Percentiles rank a stretch among this genome's conserved stretches.
These are phyloP conservation scores for Brachionus sp. DNA, from an alignment of 1,140 invertebrate species.

Conservation along the genomic window DNA sequence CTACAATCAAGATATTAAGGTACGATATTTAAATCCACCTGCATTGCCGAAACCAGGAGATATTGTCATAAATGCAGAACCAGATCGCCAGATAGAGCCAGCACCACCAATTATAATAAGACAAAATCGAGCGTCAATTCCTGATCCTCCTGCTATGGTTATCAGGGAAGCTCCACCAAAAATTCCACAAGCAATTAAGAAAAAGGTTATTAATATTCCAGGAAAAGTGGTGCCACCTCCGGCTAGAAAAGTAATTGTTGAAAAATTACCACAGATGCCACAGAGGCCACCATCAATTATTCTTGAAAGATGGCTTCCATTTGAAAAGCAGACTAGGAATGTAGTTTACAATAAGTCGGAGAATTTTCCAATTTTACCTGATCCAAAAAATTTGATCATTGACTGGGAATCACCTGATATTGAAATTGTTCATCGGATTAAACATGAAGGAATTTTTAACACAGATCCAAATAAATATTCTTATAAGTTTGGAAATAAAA, in stretches of 20 bases:
- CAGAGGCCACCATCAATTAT: slow-evolving; percentile 8
- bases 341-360: neutral
- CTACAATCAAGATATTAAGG: slow-evolving; percentile 21
- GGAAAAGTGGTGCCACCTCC: neutral
- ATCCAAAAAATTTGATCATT: slow-evolving; percentile 27
- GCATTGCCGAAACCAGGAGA: slow-evolving; percentile 5
- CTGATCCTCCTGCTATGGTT: neutral
- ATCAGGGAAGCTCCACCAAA: slow-evolving; percentile 25
- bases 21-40: slow-evolving; percentile 23
- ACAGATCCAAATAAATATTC: slow-evolving; percentile 20
- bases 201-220: neutral
- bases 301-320: slow-evolving; percentile 42
- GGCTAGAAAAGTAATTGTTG: slow-evolving; percentile 37
- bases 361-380: neutral
- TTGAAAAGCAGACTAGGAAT: slow-evolving; percentile 13
- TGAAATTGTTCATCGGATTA: neutral
- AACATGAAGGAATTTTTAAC: slow-evolving; percentile 23
- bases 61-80: neutral
- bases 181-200: neutral
- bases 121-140: neutral
- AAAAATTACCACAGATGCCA: slow-evolving; percentile 10
- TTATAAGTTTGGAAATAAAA: neutral
- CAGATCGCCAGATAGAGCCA: neutral
- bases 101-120: slow-evolving; percentile 40
- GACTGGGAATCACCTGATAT: neutral